Evolutionary conservation across 2,888 invertebrate species (phyloP).

Genomic region (Strigamia transsilvanica): DNA sequence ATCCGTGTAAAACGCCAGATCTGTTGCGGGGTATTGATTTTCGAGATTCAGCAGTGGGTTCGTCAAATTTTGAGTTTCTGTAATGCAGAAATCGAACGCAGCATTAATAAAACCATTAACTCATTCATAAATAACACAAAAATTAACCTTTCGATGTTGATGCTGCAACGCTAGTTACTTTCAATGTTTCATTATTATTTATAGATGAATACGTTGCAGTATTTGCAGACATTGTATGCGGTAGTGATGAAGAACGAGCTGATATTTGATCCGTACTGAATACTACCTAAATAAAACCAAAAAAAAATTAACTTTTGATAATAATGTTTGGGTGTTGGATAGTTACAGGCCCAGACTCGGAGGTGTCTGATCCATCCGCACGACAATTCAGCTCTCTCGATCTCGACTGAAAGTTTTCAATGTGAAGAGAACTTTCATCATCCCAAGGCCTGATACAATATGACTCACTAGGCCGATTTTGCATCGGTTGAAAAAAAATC

Average conservation of each 20-base stretch:
- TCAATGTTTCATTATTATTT: not conserved
- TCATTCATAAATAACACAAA: not conserved
- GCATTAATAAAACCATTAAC: not conserved
- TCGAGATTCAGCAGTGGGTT: not conserved
- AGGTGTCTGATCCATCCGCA: slow-evolving; percentile 9
- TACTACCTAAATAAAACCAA: not conserved
- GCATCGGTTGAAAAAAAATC: not conserved
- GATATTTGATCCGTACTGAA: slow-evolving; percentile 27
- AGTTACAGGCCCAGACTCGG: not conserved
- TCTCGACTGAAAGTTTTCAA: not conserved
- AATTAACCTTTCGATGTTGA: not conserved
- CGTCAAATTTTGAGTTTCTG: not conserved
- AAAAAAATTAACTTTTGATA: not conserved
- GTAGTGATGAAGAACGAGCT: slow-evolving; percentile 43
- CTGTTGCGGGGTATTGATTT: not conserved
- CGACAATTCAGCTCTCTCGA: not conserved
- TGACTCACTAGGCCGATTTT: not conserved
- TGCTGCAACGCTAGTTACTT: not conserved
- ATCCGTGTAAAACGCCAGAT: not conserved
- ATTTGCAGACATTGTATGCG: not conserved
- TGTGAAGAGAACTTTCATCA: not conserved
- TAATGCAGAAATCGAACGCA: not conserved
- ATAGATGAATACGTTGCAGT: not conserved
- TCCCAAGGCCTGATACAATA: not conserved
- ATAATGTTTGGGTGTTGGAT: not conserved